Evolutionary conservation across 2,888 invertebrate species (phyloP).

Genomic region (Perizoma affinitatum): DNA sequence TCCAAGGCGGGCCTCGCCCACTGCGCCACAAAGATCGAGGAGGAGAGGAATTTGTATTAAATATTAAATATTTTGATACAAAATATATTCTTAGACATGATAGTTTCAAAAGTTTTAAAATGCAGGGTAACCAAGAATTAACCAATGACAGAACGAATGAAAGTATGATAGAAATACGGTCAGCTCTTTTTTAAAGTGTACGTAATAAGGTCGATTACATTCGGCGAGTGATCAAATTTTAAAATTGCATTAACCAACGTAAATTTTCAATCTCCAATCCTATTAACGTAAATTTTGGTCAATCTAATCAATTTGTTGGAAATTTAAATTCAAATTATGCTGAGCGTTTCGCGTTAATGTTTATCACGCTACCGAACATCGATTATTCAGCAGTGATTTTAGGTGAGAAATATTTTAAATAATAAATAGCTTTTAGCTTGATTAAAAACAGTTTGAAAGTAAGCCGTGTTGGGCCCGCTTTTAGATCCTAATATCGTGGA

Average conservation of each 20-base stretch:
- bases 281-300: conserved; percentile 38
- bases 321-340: conserved; percentile 8
- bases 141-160: no score
- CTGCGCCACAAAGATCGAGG: no score
- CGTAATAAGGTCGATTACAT: no score
- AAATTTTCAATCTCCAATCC: conserved; percentile 15
- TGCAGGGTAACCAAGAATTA: no score
- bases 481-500: no score
- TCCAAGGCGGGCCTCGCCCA: no score
- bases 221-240: not conserved
- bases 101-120: no score
- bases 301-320: conserved; percentile 49
- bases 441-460: conserved; percentile 62
- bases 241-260: not conserved
- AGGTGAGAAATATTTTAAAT: conserved; percentile 62
- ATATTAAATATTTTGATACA: no score
- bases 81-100: no score
- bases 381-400: conserved; percentile 58
- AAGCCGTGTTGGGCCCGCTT: not conserved
- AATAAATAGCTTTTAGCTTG: conserved; percentile 58
- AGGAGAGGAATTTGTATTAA: no score
- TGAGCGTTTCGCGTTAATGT: not conserved
- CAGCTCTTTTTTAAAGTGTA: no score
- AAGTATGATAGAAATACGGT: no score
- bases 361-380: conserved; percentile 11